Evolutionary conservation across 2,888 invertebrate genomes (phyloP).

Genomic region (Galeruca laticollis): DNA sequence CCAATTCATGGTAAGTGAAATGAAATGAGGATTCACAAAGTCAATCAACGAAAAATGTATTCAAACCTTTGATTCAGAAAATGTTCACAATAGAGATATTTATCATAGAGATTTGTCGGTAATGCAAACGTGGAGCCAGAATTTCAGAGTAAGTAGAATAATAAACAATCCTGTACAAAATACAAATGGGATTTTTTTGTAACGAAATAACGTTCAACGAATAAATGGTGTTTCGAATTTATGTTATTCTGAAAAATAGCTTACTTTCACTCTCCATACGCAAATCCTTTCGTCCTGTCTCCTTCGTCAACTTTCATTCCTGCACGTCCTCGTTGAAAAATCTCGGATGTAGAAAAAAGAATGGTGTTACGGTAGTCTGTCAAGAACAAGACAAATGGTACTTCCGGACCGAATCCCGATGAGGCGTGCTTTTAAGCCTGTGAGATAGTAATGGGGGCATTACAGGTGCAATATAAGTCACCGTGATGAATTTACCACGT

Average conservation of each 20-base stretch:
- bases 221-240: not conserved
- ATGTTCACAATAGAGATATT: too few species aligned
- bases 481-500: constrained; percentile 52
- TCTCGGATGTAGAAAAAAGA: constrained; percentile 32
- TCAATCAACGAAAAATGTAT: too few species aligned
- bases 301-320: constrained; percentile 20
- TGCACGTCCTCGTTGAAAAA: constrained; percentile 38
- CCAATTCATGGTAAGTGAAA: too few species aligned
- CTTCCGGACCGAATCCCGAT: constrained; percentile 50
- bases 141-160: too few species aligned
- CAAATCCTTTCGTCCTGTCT: not conserved
- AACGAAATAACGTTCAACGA: not conserved
- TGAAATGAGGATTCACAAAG: too few species aligned
- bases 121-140: too few species aligned
- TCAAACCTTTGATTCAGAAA: too few species aligned
- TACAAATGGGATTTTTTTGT: too few species aligned
- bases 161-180: too few species aligned
- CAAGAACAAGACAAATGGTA: constrained; percentile 56
- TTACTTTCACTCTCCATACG: not conserved
- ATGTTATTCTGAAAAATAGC: not conserved
- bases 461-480: constrained; percentile 58
- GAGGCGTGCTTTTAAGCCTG: constrained; percentile 48
- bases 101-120: too few species aligned
- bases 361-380: constrained; percentile 51
- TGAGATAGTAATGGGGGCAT: constrained; percentile 48